Percentiles rank a stretch among this genome's conserved stretches.
phyloP scores from a whole-genome alignment of 1,140 invertebrate genomes.

The Chironomus tepperi region DNA sequence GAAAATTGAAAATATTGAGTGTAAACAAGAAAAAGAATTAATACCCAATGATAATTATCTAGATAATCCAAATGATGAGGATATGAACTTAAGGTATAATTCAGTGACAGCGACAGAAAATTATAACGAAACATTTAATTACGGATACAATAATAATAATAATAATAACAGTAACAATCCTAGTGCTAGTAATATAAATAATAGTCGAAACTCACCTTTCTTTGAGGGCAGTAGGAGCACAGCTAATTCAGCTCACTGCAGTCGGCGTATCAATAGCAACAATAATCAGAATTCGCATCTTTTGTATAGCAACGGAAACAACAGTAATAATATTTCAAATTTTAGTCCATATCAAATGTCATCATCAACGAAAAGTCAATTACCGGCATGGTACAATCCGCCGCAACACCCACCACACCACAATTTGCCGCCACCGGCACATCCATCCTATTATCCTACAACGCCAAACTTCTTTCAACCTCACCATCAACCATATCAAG shows the following conservation, averaged over 20 bases:
- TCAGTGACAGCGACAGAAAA: background rate
- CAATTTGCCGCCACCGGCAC: background rate
- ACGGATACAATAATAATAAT: background rate
- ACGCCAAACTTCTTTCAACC: background rate
- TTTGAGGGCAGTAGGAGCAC: too few relatives aligned
- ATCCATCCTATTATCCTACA: slow-evolving; percentile 10
- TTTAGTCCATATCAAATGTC: slow-evolving; percentile 12
- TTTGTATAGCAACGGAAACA: too few relatives aligned
- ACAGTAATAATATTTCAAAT: too few relatives aligned
- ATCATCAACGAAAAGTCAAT: slow-evolving; percentile 8
- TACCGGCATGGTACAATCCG: background rate
- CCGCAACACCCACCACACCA: background rate
- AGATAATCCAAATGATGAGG: background rate
- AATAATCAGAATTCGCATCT: background rate
- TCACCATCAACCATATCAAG: background rate
- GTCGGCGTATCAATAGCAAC: background rate
- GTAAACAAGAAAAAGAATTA: background rate
- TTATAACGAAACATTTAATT: background rate
- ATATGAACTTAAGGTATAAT: background rate
- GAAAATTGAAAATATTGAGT: slow-evolving; percentile 4
- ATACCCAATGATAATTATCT: background rate
- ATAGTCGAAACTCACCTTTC: too few relatives aligned
- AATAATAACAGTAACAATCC: too few relatives aligned
- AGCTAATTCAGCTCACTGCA: background rate
- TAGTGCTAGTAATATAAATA: too few relatives aligned